Conservation (phyloP, 2,797 vertebrate genomes). For the Arremon aurantiirostris region DNA sequence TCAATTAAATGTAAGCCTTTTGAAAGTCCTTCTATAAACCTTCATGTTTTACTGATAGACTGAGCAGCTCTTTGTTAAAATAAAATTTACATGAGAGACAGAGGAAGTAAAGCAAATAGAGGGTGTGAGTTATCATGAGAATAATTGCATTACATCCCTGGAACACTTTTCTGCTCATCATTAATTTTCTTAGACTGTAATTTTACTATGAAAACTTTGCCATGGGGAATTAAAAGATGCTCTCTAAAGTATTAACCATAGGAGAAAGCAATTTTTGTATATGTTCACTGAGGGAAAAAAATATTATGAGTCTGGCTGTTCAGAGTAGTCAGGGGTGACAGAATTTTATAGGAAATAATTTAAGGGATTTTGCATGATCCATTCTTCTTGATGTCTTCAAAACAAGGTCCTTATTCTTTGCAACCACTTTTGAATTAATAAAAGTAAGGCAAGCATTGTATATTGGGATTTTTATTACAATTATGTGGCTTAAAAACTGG, state of each 20-base stretch:
- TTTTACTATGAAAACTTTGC: background rate
- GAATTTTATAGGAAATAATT: background rate
- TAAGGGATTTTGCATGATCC: background rate
- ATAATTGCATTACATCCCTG: background rate
- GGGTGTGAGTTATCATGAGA: background rate
- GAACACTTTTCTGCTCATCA: background rate
- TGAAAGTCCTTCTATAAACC: conserved; percentile 33
- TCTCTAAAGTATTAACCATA: background rate
- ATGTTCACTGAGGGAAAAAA: background rate
- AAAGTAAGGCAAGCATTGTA: background rate
- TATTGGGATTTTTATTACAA: background rate
- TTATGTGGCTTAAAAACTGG: background rate
- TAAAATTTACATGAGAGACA: conserved; percentile 5
- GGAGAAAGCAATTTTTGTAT: conserved; percentile 7
- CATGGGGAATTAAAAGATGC: background rate
- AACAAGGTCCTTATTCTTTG: background rate
- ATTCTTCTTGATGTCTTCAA: background rate
- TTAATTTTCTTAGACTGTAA: conserved; percentile 12
- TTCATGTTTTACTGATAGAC: conserved; percentile 43
- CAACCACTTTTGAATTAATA: background rate
- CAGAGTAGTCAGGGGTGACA: background rate
- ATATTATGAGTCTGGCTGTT: background rate
- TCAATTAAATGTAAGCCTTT: conserved; percentile 48
- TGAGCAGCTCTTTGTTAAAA: conserved; percentile 44
- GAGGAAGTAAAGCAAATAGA: conserved; percentile 28